Evolutionary conservation across 1,140 invertebrate species (phyloP).

Genomic region (Heliconius melpomene): DNA sequence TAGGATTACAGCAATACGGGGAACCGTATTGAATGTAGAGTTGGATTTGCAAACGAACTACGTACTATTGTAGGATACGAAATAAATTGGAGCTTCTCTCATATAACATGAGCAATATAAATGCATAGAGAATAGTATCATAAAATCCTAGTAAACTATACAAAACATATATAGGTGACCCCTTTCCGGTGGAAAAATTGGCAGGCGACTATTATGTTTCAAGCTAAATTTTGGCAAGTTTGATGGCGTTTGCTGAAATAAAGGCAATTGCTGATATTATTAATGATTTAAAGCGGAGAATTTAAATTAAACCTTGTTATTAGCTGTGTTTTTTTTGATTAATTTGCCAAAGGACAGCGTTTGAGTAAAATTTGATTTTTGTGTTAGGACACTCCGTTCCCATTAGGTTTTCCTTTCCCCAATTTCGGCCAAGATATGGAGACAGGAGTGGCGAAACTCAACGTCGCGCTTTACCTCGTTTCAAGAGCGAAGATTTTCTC

Average conservation of each 20-base stretch:
- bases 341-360: too few relatives aligned
- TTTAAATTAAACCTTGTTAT: neutral
- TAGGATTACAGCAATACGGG: constrained; percentile 2
- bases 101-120: constrained; percentile 18
- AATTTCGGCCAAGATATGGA: too few relatives aligned
- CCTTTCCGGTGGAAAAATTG: constrained; percentile 41
- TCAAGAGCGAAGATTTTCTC: too few relatives aligned
- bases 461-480: too few relatives aligned
- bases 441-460: too few relatives aligned
- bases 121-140: constrained; percentile 33
- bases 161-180: constrained; percentile 38
- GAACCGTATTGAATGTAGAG: too few relatives aligned
- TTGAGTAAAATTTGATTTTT: too few relatives aligned
- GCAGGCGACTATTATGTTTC: constrained; percentile 42
- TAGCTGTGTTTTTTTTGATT: too few relatives aligned
- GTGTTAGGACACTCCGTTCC: too few relatives aligned
- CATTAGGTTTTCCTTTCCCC: too few relatives aligned
- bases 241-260: constrained; percentile 14
- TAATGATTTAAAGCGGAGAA: neutral
- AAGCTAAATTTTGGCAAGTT: constrained; percentile 39
- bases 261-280: constrained; percentile 14
- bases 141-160: too few relatives aligned
- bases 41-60: constrained; percentile 21
- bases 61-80: constrained; percentile 23
- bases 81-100: constrained; percentile 35